Evolutionary conservation across 2,888 invertebrate genomes (phyloP).

Genomic region (Platerodrilus igneus): DNA sequence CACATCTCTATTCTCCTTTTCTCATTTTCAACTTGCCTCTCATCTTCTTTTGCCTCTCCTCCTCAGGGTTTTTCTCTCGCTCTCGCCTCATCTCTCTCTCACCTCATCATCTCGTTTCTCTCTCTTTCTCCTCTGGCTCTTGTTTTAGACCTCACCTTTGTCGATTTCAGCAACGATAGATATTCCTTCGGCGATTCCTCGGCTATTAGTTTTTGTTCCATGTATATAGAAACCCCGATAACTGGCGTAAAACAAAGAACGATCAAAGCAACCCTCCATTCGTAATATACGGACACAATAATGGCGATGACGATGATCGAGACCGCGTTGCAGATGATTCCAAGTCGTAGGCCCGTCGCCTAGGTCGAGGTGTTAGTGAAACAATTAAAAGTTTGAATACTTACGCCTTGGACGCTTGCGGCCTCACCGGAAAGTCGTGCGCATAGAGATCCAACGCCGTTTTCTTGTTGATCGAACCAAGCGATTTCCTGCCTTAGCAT

Average conservation of each 20-base stretch:
- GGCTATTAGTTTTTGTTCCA: slow-evolving; percentile 62
- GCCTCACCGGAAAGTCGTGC: slow-evolving; percentile 73
- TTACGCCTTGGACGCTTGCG: slow-evolving; percentile 73
- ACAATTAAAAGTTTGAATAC: background rate
- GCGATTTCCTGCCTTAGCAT: slow-evolving; percentile 70
- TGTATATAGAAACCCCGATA: slow-evolving; percentile 60
- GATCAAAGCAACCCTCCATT: slow-evolving; percentile 71
- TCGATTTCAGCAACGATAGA: slow-evolving; percentile 65
- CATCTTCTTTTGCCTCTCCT: too few species aligned
- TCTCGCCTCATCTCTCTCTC: too few species aligned
- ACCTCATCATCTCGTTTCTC: too few species aligned
- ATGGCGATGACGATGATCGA: slow-evolving; percentile 64
- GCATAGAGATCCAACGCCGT: slow-evolving; percentile 71
- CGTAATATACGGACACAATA: slow-evolving; percentile 62
- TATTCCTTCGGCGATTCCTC: slow-evolving; percentile 63
- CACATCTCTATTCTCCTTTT: too few species aligned
- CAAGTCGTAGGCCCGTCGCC: slow-evolving; percentile 77
- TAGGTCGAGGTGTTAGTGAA: slow-evolving; percentile 37
- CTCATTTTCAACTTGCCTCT: too few species aligned
- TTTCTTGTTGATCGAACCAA: slow-evolving; percentile 69
- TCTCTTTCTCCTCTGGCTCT: too few species aligned
- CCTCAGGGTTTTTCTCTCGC: too few species aligned
- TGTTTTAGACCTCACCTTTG: slow-evolving; percentile 54
- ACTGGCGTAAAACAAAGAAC: slow-evolving; percentile 69
- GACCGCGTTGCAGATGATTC: slow-evolving; percentile 68